phyloP scores from a whole-genome alignment of 2,888 invertebrate genomes.

The Fragum whitleyi region DNA sequence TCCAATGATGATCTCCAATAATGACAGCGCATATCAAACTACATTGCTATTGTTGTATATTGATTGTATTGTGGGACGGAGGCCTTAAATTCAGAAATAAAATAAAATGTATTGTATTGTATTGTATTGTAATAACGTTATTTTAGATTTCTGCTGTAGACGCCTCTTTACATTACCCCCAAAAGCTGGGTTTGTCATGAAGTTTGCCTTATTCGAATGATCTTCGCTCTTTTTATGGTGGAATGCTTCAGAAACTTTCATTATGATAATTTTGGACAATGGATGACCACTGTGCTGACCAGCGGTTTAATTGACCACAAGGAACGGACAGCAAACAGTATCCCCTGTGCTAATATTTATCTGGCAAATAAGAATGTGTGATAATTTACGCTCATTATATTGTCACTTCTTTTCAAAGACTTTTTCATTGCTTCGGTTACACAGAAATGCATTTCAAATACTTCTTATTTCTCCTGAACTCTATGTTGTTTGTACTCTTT shows the following conservation, averaged over 20 bases:
- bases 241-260: not conserved
- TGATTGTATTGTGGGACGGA: too few relatives aligned
- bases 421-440: too few relatives aligned
- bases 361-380: conserved; percentile 27
- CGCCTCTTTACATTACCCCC: too few relatives aligned
- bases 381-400: conserved; percentile 13
- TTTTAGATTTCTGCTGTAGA: too few relatives aligned
- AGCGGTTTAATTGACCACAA: conserved; percentile 11
- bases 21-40: too few relatives aligned
- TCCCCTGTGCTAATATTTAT: conserved; percentile 47
- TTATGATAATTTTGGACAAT: conserved; percentile 28
- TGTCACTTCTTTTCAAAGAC: not conserved
- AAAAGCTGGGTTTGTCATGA: too few relatives aligned
- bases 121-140: too few relatives aligned
- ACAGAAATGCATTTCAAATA: too few relatives aligned
- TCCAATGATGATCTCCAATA: too few relatives aligned
- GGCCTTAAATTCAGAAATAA: too few relatives aligned
- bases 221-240: not conserved
- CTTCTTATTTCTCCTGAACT: not conserved
- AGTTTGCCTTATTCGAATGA: not conserved
- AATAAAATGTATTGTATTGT: too few relatives aligned
- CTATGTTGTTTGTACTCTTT: not conserved
- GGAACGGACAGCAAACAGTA: conserved; percentile 20
- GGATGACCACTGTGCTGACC: conserved; percentile 13
- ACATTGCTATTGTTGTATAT: too few relatives aligned